Conservation (phyloP, 2,797 vertebrate genomes). For the Ctenopoma multispine region DNA sequence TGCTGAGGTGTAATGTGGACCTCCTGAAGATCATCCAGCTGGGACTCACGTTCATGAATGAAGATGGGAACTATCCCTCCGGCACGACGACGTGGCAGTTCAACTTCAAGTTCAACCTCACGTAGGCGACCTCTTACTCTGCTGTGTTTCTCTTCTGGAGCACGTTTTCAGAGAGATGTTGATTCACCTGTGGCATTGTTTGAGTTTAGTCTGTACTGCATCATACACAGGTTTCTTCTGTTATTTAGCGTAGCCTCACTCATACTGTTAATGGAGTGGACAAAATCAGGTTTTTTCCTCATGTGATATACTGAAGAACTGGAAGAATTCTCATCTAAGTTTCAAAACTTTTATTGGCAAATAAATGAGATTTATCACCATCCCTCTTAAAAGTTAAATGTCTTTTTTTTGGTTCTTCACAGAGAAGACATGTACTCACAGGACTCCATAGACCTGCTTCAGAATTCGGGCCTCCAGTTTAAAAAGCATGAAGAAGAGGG, state of each 20-base stretch:
- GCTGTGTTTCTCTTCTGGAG: background rate
- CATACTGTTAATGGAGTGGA: too few species aligned
- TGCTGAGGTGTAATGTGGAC: constrained; percentile 96
- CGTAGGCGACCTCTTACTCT: constrained; percentile 84
- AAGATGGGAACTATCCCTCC: constrained; percentile 94
- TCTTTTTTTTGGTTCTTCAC: constrained; percentile 1
- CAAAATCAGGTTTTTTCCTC: too few species aligned
- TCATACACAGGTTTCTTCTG: background rate
- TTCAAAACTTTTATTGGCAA: too few species aligned
- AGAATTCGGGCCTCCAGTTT: constrained; percentile 98
- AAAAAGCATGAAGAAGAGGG: constrained; percentile 98
- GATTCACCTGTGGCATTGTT: too few species aligned
- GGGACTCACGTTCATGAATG: constrained; percentile 96
- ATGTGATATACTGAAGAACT: too few species aligned
- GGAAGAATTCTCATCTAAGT: too few species aligned
- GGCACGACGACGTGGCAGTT: constrained; percentile 99
- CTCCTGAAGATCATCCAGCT: constrained; percentile 98
- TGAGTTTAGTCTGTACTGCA: background rate
- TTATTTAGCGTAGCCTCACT: too few species aligned
- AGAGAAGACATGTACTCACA: constrained; percentile 99
- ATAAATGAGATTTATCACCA: too few species aligned
- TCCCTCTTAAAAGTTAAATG: background rate
- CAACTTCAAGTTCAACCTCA: constrained; percentile 99
- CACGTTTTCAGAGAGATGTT: too few species aligned
- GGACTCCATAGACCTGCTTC: constrained; percentile 97